phyloP scores from a whole-genome alignment of 2,797 vertebrate genomes.

The Geotria australis region DNA sequence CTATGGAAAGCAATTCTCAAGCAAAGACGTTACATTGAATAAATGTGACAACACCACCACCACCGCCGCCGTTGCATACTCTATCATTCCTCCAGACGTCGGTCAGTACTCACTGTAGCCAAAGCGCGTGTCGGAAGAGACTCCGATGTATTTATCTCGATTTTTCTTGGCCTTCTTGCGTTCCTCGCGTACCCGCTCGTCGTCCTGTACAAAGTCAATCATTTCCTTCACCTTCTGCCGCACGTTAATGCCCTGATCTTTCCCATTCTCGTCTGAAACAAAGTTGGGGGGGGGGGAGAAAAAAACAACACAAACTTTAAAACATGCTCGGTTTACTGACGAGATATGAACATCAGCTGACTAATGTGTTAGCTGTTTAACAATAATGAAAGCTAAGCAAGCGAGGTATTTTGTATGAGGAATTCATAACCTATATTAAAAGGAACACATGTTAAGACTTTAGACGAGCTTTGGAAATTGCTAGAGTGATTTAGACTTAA shows the following conservation, averaged over 20 bases:
- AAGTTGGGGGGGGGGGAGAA: not conserved
- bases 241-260: constrained; percentile 92
- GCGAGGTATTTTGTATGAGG: constrained; percentile 4
- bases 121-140: constrained; percentile 60
- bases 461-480: not conserved
- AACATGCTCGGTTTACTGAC: not conserved
- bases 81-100: not conserved
- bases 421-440: not conserved
- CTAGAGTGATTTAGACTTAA: too few species aligned
- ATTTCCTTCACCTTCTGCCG: constrained; percentile 91
- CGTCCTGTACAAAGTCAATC: constrained; percentile 77
- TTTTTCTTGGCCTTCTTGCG: constrained; percentile 95
- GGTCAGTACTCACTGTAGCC: constrained; percentile 37
- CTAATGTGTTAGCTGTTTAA: constrained; percentile 6
- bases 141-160: constrained; percentile 84
- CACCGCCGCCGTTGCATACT: constrained; percentile 4
- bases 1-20: constrained; percentile 7
- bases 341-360: not conserved
- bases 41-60: constrained; percentile 1
- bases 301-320: not conserved
- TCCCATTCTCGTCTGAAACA: constrained; percentile 61
- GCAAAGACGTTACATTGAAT: constrained; percentile 3
- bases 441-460: not conserved
- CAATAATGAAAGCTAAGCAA: constrained; percentile 5
- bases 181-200: constrained; percentile 70